phyloP scores from a whole-genome alignment of 2,888 invertebrate species.

The Acrobasis repandana region DNA sequence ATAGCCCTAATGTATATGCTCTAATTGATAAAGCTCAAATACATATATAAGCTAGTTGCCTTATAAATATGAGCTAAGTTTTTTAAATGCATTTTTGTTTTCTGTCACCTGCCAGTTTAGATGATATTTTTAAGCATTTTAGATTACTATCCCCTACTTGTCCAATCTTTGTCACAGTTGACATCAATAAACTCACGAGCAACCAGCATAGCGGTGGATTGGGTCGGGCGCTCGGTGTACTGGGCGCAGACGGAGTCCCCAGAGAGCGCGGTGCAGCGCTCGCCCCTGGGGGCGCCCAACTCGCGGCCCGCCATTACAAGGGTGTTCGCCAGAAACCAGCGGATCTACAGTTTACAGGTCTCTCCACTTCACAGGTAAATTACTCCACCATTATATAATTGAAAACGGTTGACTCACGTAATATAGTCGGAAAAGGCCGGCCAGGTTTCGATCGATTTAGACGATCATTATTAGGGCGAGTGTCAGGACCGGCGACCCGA shows the following conservation, averaged over 20 bases:
- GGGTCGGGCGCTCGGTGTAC: constrained; percentile 93
- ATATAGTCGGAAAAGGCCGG: no score
- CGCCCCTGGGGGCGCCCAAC: constrained; percentile 85
- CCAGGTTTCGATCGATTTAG: no score
- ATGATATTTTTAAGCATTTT: background rate
- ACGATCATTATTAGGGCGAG: no score
- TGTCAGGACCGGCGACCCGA: no score
- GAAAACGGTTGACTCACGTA: no score
- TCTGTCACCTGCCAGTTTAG: no score
- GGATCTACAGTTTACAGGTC: constrained; percentile 87
- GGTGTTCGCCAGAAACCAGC: constrained; percentile 80
- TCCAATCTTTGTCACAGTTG: constrained; percentile 45
- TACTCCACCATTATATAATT: constrained; percentile 4
- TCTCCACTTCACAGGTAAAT: constrained; percentile 89
- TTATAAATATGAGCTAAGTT: no score
- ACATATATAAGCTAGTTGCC: no score
- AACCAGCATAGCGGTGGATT: constrained; percentile 90
- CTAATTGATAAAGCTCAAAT: no score
- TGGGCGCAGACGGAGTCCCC: constrained; percentile 87
- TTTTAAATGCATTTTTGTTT: no score
- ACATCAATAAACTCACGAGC: constrained; percentile 73
- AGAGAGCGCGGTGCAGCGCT: constrained; percentile 82
- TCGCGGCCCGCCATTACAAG: constrained; percentile 76
- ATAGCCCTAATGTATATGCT: no score
- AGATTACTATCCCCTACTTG: background rate